Conservation (phyloP, 2,888 invertebrate species). For the Xanthorhoe spadicearia region DNA sequence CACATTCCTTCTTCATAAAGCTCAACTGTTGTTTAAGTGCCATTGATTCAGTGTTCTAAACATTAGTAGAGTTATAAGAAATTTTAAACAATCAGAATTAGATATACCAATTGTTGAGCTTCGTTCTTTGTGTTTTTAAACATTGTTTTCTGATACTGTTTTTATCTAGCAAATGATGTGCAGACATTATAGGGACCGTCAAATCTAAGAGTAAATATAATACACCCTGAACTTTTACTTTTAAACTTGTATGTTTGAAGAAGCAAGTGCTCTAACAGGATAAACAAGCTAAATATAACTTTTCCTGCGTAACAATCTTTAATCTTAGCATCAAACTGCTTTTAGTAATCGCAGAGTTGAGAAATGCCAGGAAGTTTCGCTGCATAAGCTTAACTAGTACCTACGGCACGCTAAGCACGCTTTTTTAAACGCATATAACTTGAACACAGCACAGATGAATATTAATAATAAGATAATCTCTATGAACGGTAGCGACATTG, state of each 20-base stretch:
- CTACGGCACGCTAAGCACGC: background rate
- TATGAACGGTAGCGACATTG: too few species aligned
- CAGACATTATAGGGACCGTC: too few species aligned
- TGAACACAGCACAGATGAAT: background rate
- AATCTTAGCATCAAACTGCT: slow-evolving; percentile 9
- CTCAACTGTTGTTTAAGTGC: too few species aligned
- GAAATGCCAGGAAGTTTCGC: slow-evolving; percentile 13
- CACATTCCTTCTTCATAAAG: too few species aligned
- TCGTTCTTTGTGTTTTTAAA: too few species aligned
- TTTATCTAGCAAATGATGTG: too few species aligned
- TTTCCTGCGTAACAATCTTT: background rate
- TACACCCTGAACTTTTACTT: background rate
- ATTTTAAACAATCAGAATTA: too few species aligned
- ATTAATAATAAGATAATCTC: too few species aligned
- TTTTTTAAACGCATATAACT: background rate
- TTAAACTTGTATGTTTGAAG: background rate
- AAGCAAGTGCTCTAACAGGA: slow-evolving; percentile 3
- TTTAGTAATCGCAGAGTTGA: slow-evolving; percentile 9
- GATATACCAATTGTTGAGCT: too few species aligned
- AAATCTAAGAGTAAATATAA: background rate
- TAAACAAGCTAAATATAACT: background rate
- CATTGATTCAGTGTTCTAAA: too few species aligned
- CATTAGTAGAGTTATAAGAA: too few species aligned
- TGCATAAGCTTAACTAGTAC: background rate
- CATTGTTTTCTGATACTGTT: too few species aligned